Conservation (phyloP, 2,797 vertebrate genomes). For the Bothrops alternatus region DNA sequence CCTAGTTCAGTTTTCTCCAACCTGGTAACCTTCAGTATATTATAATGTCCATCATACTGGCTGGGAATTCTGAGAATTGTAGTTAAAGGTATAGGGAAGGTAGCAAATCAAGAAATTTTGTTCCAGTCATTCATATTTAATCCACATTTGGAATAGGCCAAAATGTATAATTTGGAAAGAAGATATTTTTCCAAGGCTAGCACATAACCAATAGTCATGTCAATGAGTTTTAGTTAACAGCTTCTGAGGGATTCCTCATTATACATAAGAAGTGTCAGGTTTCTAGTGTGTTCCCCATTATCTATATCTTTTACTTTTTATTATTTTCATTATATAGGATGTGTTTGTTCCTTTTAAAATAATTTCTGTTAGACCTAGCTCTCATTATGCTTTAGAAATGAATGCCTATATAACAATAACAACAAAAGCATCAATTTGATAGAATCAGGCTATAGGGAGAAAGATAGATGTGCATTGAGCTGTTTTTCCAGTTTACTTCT, state of each 20-base stretch:
- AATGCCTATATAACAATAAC: background rate
- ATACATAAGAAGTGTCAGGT: background rate
- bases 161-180: background rate
- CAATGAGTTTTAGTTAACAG: background rate
- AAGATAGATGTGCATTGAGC: background rate
- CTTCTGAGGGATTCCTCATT: background rate
- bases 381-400: background rate
- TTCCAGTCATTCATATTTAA: background rate
- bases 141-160: background rate
- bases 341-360: background rate
- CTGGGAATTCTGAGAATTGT: background rate
- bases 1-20: background rate
- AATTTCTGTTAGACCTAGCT: background rate
- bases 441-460: background rate
- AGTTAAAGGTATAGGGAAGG: background rate
- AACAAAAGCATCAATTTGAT: background rate
- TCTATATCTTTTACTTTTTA: background rate
- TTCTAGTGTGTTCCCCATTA: background rate
- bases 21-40: background rate
- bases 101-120: background rate
- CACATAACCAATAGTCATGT: background rate
- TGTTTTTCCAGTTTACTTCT: background rate
- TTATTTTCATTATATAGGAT: background rate
- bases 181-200: background rate
- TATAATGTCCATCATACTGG: background rate